Percentiles rank a stretch among this genome's conserved stretches.
Conservation (phyloP, 2,888 invertebrate species). For the Eupelmus urozonus region DNA sequence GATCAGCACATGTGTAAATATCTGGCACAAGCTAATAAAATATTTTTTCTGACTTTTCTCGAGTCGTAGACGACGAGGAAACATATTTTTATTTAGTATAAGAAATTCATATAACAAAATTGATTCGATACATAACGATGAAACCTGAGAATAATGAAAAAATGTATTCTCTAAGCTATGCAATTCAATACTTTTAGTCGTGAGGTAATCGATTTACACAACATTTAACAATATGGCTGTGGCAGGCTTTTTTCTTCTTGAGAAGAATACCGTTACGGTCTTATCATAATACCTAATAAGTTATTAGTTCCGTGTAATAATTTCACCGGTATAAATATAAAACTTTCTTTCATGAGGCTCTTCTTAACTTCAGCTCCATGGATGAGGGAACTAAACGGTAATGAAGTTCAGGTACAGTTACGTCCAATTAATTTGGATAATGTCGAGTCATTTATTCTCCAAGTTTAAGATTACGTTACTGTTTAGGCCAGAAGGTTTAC, state of each 20-base stretch:
- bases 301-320: slow-evolving; percentile 36
- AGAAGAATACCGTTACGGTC: slow-evolving; percentile 23
- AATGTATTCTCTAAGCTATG: slow-evolving; percentile 1
- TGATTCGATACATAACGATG: background rate
- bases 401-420: slow-evolving; percentile 28
- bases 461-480: no score
- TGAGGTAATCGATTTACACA: slow-evolving; percentile 34
- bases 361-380: background rate
- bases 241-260: background rate
- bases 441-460: background rate
- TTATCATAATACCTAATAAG: slow-evolving; percentile 17
- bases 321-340: slow-evolving; percentile 12
- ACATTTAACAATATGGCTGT: slow-evolving; percentile 37
- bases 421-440: slow-evolving; percentile 36
- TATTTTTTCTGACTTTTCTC: no score
- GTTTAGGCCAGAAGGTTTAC: no score
- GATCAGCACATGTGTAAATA: no score
- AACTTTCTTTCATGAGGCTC: background rate
- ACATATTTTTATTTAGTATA: background rate
- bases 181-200: slow-evolving; percentile 4
- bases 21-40: no score
- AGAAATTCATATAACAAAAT: background rate
- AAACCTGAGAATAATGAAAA: slow-evolving; percentile 19
- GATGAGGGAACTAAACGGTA: slow-evolving; percentile 8
- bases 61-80: no score